Evolutionary conservation across 1,140 invertebrate species (phyloP).

Genomic region (Geopemphigus sp.): DNA sequence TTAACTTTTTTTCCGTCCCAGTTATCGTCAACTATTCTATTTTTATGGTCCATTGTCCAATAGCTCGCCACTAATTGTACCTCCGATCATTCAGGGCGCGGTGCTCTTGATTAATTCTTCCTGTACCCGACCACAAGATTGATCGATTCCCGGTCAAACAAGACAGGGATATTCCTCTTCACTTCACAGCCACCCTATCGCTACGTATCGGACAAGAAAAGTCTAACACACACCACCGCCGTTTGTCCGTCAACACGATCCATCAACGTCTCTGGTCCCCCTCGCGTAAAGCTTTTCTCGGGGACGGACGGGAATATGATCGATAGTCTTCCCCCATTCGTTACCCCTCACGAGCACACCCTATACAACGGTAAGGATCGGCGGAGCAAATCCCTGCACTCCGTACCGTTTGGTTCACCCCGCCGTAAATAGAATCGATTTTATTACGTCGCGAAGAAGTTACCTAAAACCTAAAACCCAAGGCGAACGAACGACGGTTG

Average conservation of each 20-base stretch:
- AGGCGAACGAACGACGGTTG: not conserved
- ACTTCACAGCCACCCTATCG: not conserved
- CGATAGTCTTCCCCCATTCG: constrained; percentile 11
- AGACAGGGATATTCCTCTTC: constrained; percentile 24
- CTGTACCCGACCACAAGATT: constrained; percentile 37
- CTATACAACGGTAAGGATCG: not conserved
- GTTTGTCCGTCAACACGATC: constrained; percentile 48
- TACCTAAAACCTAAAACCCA: constrained; percentile 33
- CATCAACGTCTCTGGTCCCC: constrained; percentile 44
- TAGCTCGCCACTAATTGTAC: constrained; percentile 9
- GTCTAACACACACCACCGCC: constrained; percentile 9
- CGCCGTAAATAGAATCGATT: constrained; percentile 19
- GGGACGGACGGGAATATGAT: constrained; percentile 32
- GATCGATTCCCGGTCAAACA: constrained; percentile 46
- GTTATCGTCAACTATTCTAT: not conserved
- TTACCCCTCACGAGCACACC: not conserved
- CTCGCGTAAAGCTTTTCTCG: constrained; percentile 1
- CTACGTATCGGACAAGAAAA: constrained; percentile 40
- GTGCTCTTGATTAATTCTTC: constrained; percentile 40
- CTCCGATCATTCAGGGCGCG: not conserved
- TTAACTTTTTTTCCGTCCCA: not conserved
- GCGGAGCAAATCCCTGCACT: not conserved
- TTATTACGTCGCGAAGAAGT: constrained; percentile 36
- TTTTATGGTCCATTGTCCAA: constrained; percentile 21
- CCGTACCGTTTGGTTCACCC: too few relatives aligned